Evolutionary conservation across 1,140 invertebrate species (phyloP).

Genomic region (Drosophila pallidifrons): DNA sequence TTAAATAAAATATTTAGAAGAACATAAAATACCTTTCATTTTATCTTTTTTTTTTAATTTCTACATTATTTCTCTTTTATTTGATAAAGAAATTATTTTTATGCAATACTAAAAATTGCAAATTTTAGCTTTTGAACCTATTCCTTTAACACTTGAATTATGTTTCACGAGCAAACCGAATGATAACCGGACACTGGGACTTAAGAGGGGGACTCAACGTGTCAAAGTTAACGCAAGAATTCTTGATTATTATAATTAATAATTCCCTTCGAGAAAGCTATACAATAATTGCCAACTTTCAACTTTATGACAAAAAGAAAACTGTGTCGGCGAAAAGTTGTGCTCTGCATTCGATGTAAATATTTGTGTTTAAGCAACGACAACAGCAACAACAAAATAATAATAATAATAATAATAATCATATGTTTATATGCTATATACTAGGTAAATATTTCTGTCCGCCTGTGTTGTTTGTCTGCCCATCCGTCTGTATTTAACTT

Average conservation of each 20-base stretch:
- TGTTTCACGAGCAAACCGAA: no score
- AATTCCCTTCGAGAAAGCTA: neutral
- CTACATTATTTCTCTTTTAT: no score
- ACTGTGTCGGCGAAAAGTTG: constrained; percentile 1
- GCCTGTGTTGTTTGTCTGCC: no score
- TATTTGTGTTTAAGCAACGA: constrained; percentile 41
- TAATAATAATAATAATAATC: neutral
- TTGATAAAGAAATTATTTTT: no score
- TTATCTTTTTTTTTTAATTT: no score
- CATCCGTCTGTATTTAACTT: constrained; percentile 16
- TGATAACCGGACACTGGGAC: neutral
- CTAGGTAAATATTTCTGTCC: no score
- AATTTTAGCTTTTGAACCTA: no score
- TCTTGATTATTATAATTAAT: neutral
- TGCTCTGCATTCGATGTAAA: constrained; percentile 41
- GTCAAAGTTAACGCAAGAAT: neutral
- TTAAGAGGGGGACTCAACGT: neutral
- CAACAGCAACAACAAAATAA: constrained; percentile 16
- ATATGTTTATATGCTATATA: neutral
- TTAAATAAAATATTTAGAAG: no score
- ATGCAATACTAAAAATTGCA: no score
- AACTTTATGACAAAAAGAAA: constrained; percentile 15
- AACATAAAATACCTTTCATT: no score
- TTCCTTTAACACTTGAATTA: no score
- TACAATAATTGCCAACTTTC: neutral